Base-by-base conservation (phyloP, 1,140 invertebrate species). In the Papilio dardanus region DNA sequence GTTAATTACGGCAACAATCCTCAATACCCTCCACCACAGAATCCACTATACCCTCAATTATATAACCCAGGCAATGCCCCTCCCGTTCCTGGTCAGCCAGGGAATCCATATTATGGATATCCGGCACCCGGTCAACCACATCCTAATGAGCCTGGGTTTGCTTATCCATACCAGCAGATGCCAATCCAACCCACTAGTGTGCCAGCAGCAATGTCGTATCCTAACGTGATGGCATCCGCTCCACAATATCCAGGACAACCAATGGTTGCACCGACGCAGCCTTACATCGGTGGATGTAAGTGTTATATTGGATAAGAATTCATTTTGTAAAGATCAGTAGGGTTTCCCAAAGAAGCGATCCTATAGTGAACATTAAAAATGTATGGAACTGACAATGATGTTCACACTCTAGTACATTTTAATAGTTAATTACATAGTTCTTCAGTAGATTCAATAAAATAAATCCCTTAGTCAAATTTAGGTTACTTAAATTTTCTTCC, bases 31-130 rank as follows among this genome's bases (percentile, higher is more conserved):
- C 84, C 84, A 21, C 85, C 86, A n/a, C 85, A 88, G 35, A 86
- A 84, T 54, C 81, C 80, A 16, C 86, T 87, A 2, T 92, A 92
- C 66, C 90, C 90, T 7, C 85, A 89, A 67, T 76, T 89, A n/a
- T 89, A 86, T 67, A 88, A 88, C 50, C 85, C 83, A 21, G 80
- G 78, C 10, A 87, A 86, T 80, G 82, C 86, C 4, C 84, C 86
- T 10, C 84, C 86, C 0, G 79, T 77, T 10, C 84, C 86, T 0
- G 79, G 78, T 2, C 88, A 88, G 66, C 84, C 83, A 8, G 78
- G 58, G 5, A 76, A 81, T 24, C 80, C 78, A 14, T 62, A 74
- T 40, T 80, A 83, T 16, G 79, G 77, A 1, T 83, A 81, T 68
- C 83, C 83, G 2, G 69, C 28, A 19, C 71, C 78, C 19, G 77